Evolutionary conservation across 2,113 vertebrate genomes (phyloP).

Genomic region (Xenotilapia leptura): DNA sequence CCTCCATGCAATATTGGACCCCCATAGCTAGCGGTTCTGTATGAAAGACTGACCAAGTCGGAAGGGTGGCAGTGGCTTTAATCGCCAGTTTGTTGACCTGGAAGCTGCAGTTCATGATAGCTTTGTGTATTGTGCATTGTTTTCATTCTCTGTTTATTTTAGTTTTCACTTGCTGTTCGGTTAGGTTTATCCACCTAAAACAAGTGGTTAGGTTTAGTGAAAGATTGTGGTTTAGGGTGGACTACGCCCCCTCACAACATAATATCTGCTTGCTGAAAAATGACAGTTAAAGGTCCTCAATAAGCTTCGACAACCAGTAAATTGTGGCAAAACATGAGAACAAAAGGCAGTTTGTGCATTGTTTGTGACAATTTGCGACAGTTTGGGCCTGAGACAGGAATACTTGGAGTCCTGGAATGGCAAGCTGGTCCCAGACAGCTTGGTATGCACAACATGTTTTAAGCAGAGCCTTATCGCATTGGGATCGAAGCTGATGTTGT

Average conservation of each 20-base stretch:
- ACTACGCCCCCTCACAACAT: fast-evolving
- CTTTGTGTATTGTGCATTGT: neutral
- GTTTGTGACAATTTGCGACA: neutral
- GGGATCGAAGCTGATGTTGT: slow-evolving; percentile 16
- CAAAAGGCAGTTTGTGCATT: neutral
- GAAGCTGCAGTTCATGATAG: neutral
- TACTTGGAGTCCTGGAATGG: neutral
- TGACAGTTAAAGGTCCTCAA: neutral
- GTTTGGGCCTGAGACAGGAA: neutral
- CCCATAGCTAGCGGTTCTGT: neutral
- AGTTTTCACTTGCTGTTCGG: neutral
- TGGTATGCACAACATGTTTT: neutral
- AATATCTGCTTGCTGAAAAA: neutral
- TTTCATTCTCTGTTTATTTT: neutral
- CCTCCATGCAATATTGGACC: neutral
- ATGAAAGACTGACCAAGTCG: neutral
- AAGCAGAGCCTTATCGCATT: neutral
- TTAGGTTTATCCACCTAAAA: neutral
- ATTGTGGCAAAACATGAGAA: neutral
- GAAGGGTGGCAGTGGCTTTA: neutral
- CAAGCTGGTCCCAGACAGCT: neutral
- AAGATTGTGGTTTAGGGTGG: neutral
- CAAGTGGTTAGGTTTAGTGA: neutral
- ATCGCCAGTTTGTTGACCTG: neutral
- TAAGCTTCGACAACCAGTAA: neutral